Evolutionary conservation across 2,797 vertebrate species (phyloP), one percentile per base, ranked within the genome.

Genomic region (Eutrigla gurnardus): DNA sequence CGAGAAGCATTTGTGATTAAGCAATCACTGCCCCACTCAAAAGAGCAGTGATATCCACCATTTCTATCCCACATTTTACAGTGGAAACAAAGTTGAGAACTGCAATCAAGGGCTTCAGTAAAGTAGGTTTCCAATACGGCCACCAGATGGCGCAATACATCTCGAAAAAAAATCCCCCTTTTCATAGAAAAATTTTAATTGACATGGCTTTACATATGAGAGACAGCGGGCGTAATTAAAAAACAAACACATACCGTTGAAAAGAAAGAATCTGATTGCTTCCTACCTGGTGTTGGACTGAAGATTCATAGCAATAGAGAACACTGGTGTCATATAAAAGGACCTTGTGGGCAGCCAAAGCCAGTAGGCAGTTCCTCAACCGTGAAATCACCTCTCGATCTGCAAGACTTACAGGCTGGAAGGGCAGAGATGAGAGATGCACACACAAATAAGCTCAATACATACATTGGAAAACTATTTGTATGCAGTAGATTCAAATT

Each of bases 301-400:
- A 98, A 0, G 96, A 96, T 81, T 99, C 98, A 0, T 98, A 99
- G 93, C 98, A 98, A 55, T 99, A 99, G 15, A 98, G 92, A 76
- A 99, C 96, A 68, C 98, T 99, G 78, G 98, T 99, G 84, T 99
- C 98, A 14, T 95, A 99, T 65, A 99, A 89, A 75, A 97, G 90
- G 82, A 98, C 83, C 80, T 96, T 97, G 87, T 98, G 96, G 5
- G 95, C 87, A 1, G 95, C 93, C 91, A 99, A 91, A 37, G 96
- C 96, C 55, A 98, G 39, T 0, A 99, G 83, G 82, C 98, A 99
- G 93, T 99, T 99, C 80, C 97, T 97, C 67, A 99, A 93, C 62
- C 98, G 94, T 39, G 98, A 98, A 84, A 99, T 99, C 82, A 99
- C 97, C 86, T 99, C 98, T 65, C 98, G 95, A 73, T 99, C 98